Base-by-base conservation (phyloP, 2,113 vertebrate species). In the Maccullochella peelii region DNA sequence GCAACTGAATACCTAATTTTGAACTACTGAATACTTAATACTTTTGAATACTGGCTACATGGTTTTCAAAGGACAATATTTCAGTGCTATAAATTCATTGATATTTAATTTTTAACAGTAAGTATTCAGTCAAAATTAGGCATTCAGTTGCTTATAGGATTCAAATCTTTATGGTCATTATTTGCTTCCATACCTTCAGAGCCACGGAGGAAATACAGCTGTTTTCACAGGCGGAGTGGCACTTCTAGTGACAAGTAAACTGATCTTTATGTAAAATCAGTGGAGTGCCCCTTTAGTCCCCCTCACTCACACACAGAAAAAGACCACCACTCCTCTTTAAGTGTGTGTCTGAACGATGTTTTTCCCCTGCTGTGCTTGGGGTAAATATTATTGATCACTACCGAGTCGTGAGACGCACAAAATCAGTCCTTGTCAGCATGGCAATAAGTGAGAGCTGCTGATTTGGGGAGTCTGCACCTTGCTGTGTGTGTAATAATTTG, bases 371-470 rank as follows among this genome's bases (percentile, higher is more conserved):
- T 49, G 36, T 18, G 16, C 54, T 71, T n/a, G 5, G 40, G 4
- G 61, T 57, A 21, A 38, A 77, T 47, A 58, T 18, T 68, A 73
- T 73, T 69, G 69, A 73, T 50, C 40, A 9, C 4, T 49, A 63
- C 27, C 33, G 66, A 77, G 50, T 10, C 0, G 1, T 33, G 33
- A 50, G 11, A 55, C 21, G 25, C 11, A 68, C 25, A 47, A 69
- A 30, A 72, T 77, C 47, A 44, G 25, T 36, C 54, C 12, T 23
- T 63, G 72, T 71, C 49, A 38, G 25, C 4, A 30, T 15, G 8
- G 21, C n/a, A 16, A 33, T 44, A 30, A 52, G 15, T 18, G 6
- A 61, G 15, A 57, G 21, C 27, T 38, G n/a, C 52, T 73, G 23
- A 50, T 58, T 59, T 40, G 25, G 8, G 57, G 16, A 15, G 72